A percentile compares a stretch with the other conserved stretches of the same genome.
Conservation (phyloP, 2,113 vertebrate species). For the Scolopax mira region DNA sequence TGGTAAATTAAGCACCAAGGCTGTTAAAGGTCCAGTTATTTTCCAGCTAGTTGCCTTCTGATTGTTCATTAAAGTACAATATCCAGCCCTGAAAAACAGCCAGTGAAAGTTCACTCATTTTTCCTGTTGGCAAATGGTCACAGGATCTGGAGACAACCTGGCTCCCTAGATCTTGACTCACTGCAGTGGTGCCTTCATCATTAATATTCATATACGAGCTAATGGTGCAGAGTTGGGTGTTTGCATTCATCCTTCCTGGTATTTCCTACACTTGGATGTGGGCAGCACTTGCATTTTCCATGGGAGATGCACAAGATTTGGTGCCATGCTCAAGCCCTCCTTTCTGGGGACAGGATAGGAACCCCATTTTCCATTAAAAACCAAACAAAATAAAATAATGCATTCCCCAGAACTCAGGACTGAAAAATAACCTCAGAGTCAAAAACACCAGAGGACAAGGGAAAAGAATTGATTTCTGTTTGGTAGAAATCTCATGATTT, state of each 20-base stretch:
- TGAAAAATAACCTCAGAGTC: background rate
- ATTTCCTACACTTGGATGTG: background rate
- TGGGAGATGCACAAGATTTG: background rate
- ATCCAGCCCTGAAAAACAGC: slow-evolving; percentile 43
- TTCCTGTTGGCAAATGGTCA: slow-evolving; percentile 40
- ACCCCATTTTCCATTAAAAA: background rate
- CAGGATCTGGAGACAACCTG: slow-evolving; percentile 9
- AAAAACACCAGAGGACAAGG: background rate
- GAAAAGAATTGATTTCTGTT: slow-evolving; percentile 22
- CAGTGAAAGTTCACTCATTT: slow-evolving; percentile 39
- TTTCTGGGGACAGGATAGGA: background rate
- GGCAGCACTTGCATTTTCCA: background rate
- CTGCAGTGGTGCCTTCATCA: background rate
- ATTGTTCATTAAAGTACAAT: slow-evolving; percentile 66
- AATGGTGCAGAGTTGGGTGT: slow-evolving; percentile 33
- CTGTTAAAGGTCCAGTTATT: slow-evolving; percentile 69
- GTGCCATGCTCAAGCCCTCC: background rate
- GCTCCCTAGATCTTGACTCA: background rate
- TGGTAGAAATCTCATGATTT: slow-evolving; percentile 49
- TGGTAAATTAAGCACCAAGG: slow-evolving; percentile 69
- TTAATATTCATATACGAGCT: slow-evolving; percentile 42
- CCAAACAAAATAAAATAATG: background rate
- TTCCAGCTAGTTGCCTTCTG: slow-evolving; percentile 71
- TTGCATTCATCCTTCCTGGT: slow-evolving; percentile 17
- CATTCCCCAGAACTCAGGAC: background rate